Base-by-base conservation (phyloP, 2,888 invertebrate genomes). In the Tanytarsus gracilentus region DNA sequence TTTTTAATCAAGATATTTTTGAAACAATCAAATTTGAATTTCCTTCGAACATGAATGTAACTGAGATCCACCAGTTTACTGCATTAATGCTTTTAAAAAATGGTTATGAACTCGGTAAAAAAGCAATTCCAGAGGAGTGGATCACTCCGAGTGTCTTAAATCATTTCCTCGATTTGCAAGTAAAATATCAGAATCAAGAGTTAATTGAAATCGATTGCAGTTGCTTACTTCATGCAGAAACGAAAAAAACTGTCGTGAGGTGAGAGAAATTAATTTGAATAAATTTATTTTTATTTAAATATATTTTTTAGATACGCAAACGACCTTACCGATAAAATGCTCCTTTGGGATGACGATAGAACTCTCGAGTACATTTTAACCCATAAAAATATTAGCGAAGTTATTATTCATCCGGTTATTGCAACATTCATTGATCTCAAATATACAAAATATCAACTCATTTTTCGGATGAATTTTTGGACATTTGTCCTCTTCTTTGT, bases 1-100 rank as follows among this genome's bases (percentile, higher is more conserved):
- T 44, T 5, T 44, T 44, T 5, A n/a, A 16, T 21, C 44, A 44
- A 44, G 44, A 44, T 5, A 44, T 44, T 44, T 44, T 44, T 23
- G 44, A 44, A 11, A 44, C 44, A 8, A 44, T 44, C 3, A 44
- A 44, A 23, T 44, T 44, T 44, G 44, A 44, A 9, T 44, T 44
- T 23, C 44, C 44, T 23, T 23, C 9, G 11, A 44, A 44, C 23
- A 44, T 44, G 44, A 44, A 18, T 9, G n/a, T 18, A 6, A 2
- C 7, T 8, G 44, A 44, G 4, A 44, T 44, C 23, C 44, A 44
- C 3, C n/a, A 44, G 4, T 44, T 23, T 23, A 44, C 44, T 23
- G 21, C 44, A 23, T 9, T 44, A 18, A 44, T 44, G 44, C 9
- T 44, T 6, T 11, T 44, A 18, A 44, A 21, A 23, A 16, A 44